These are phyloP conservation scores for Promerops cafer DNA, from an alignment of 2,113 vertebrate species.

Conservation along the genomic window DNA sequence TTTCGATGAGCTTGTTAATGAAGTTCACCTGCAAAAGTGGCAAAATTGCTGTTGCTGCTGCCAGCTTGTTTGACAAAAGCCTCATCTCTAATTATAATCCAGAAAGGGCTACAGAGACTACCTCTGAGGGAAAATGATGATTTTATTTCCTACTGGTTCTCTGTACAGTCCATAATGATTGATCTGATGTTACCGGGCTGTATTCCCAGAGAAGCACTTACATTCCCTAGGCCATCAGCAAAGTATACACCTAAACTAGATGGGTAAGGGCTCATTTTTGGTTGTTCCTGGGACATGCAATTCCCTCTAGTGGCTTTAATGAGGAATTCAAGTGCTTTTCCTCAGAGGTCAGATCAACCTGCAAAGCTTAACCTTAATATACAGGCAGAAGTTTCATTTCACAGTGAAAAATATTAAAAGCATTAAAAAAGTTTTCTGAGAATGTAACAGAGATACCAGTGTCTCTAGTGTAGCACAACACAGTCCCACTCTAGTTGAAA, in stretches of 20 bases:
- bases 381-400: not conserved
- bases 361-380: not conserved
- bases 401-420: too few species aligned
- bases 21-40: not conserved
- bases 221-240: fast-evolving
- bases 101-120: not conserved
- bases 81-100: not conserved
- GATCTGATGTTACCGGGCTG: not conserved
- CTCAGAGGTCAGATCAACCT: not conserved
- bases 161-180: not conserved
- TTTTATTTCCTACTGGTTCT: not conserved
- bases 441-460: not conserved
- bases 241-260: not conserved
- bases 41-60: not conserved
- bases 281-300: not conserved
- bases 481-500: not conserved
- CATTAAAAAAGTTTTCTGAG: not conserved
- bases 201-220: not conserved
- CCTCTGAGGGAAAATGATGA: not conserved
- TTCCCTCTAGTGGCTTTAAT: not conserved
- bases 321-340: not conserved
- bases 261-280: not conserved
- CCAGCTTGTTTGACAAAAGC: not conserved
- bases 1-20: fast-evolving
- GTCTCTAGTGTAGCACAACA: not conserved